Conservation (phyloP, 2,888 invertebrate genomes). For the Drosophila falleni region DNA sequence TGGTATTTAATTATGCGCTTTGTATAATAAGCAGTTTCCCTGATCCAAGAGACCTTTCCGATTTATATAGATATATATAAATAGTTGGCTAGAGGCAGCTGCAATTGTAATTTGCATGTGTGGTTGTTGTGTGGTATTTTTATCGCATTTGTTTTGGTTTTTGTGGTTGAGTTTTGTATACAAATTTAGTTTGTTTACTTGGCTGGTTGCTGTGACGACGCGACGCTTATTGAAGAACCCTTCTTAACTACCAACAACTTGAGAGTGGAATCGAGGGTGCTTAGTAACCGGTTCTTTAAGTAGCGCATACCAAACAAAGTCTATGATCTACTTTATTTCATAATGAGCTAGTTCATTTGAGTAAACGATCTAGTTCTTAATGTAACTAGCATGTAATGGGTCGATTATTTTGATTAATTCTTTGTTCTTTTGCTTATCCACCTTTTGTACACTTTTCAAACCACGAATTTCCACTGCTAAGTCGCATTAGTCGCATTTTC, state of each 20-base stretch:
- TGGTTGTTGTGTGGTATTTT: constrained; percentile 24
- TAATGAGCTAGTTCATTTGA: constrained; percentile 20
- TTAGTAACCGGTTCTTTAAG: constrained; percentile 45
- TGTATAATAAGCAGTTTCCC: constrained; percentile 3
- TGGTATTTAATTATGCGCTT: constrained; percentile 16
- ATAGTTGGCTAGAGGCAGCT: constrained; percentile 34
- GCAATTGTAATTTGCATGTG: constrained; percentile 31
- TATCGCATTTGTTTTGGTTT: constrained; percentile 38
- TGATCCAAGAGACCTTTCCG: constrained; percentile 23
- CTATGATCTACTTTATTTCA: constrained; percentile 3
- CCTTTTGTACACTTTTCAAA: constrained; percentile 27
- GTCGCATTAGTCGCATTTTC: constrained; percentile 70
- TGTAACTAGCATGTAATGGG: constrained; percentile 14
- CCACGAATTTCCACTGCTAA: constrained; percentile 54
- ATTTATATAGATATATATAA: constrained; percentile 26
- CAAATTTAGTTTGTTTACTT: constrained; percentile 48
- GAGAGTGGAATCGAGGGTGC: constrained; percentile 45
- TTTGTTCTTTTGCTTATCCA: constrained; percentile 20
- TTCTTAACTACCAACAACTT: constrained; percentile 12
- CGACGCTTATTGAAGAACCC: constrained; percentile 1
- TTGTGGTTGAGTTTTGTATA: constrained; percentile 41
- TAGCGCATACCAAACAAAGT: constrained; percentile 24
- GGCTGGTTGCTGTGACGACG: constrained; percentile 49
- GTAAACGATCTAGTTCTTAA: constrained; percentile 11
- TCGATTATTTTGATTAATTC: constrained; percentile 20